Evolutionary conservation across 2,888 invertebrate species (phyloP), one percentile per base, ranked within the genome.

Genomic region (Ceramica pisi): DNA sequence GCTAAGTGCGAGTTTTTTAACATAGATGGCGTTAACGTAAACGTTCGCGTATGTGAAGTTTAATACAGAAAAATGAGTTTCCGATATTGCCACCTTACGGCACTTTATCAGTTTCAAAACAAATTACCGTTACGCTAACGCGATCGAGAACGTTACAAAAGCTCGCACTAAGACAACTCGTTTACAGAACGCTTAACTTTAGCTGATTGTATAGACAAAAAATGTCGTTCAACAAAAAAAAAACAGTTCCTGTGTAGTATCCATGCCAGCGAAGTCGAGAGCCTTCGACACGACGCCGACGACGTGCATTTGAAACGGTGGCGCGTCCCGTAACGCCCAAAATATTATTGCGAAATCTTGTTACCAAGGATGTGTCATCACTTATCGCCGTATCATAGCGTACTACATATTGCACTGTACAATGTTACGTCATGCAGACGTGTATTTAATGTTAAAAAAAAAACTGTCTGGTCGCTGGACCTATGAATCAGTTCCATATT

Each of bases 401-500:
- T 70, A 70, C 35, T 44, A 62, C 80, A 65, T 62, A 44, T 61
- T 53, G 48, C 21, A 55, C 48, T 35, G 16, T 38, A 63, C 59
- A 64, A 67, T 16, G 80, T 77, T 67, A 55, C 75, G 80, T 77
- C 63, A 80, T 68, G 21, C 50, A 31, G 63, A 75, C 68, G 64
- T 64, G 60, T 51, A 48, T 56, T 56, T 35, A 41, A 56, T 60
- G 51, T 38, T 46, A 21, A 8, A 71, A 60, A 76, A 26, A 75
- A 80, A 80, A 46, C 53, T 14, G 75, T 77, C 75, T 67, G 31
- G 55, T 60, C 8, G 19, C 7, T 26, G 38, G 1, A 26, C 57
- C n/a, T 57, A 50, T 79, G 35, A 62, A 56, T 76, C 48, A 60
- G 23, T 51, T 35, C 38, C 21, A 38, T n/a, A 48, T 31, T 31